Percentiles rank a stretch among this genome's conserved stretches.
Evolutionary conservation across 2,113 vertebrate genomes (phyloP).

Genomic region (Vulpes ferrilata): DNA sequence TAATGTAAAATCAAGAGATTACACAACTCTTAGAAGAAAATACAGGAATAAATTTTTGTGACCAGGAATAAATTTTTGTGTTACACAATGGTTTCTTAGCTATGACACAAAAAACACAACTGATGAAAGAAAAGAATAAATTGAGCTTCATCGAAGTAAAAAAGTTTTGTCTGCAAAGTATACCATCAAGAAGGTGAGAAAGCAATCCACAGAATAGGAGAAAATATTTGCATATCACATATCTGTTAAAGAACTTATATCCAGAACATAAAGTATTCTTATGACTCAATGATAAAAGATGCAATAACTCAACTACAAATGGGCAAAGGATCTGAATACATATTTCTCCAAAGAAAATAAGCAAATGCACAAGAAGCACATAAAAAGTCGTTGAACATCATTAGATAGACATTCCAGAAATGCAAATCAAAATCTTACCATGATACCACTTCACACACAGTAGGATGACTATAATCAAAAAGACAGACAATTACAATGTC

Average conservation of each 20-base stretch:
- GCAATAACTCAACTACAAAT: neutral
- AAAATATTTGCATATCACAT: neutral
- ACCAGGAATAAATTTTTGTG: too few species aligned
- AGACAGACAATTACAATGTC: neutral
- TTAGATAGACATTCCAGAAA: neutral
- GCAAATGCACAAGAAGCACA: neutral
- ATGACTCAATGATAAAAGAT: neutral
- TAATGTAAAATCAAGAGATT: slow-evolving; percentile 6
- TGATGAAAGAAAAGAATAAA: neutral
- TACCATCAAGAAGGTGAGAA: neutral
- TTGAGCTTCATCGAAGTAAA: neutral
- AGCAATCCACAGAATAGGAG: neutral
- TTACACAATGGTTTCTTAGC: neutral
- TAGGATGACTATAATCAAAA: neutral
- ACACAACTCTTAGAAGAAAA: neutral
- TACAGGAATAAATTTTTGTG: neutral
- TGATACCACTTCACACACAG: neutral
- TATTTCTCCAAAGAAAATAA: neutral
- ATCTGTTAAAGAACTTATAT: neutral
- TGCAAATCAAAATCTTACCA: neutral
- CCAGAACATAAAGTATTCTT: neutral
- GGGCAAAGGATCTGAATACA: neutral
- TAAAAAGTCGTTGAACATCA: neutral
- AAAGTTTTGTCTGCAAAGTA: neutral
- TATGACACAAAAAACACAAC: neutral